Evolutionary conservation across 2,797 vertebrate genomes (phyloP).

Genomic region (Chelon labrosus): DNA sequence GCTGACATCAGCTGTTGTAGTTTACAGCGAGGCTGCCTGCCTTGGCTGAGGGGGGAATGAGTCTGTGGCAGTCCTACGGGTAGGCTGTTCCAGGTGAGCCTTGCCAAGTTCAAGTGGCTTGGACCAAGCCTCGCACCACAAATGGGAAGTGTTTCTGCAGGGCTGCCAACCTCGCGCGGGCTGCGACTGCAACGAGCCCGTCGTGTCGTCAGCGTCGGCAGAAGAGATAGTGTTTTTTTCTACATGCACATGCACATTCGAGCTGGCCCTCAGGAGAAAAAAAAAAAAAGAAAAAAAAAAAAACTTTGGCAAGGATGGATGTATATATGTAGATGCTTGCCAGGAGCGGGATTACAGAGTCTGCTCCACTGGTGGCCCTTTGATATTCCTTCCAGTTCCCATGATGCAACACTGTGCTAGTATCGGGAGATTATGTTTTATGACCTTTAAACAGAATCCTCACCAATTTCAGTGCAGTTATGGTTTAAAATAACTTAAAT

Average conservation of each 20-base stretch:
- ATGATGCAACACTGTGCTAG: constrained; percentile 70
- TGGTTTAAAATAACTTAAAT: constrained; percentile 27
- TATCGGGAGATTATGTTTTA: constrained; percentile 68
- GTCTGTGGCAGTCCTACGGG: constrained; percentile 75
- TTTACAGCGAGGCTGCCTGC: constrained; percentile 63
- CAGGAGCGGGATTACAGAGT: constrained; percentile 69
- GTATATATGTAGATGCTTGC: constrained; percentile 69
- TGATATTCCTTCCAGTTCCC: constrained; percentile 74
- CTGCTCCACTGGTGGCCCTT: constrained; percentile 67
- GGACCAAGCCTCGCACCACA: constrained; percentile 75
- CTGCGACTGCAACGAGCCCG: constrained; percentile 51
- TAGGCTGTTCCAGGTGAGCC: constrained; percentile 81
- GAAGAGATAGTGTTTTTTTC: constrained; percentile 60
- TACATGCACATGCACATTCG: constrained; percentile 38
- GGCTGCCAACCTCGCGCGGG: constrained; percentile 76
- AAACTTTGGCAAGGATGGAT: constrained; percentile 43
- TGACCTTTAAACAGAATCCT: constrained; percentile 54
- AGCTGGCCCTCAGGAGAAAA: constrained; percentile 36
- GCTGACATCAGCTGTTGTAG: constrained; percentile 65
- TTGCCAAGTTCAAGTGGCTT: constrained; percentile 87
- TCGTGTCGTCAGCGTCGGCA: constrained; percentile 54
- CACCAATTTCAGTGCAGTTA: constrained; percentile 33
- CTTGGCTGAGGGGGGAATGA: constrained; percentile 59
- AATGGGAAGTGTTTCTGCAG: constrained; percentile 80
- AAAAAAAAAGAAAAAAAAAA: constrained; percentile 21